Evolutionary conservation across 2,888 invertebrate genomes (phyloP), one percentile per base, ranked within the genome.

Genomic region (Pammene aurita): DNA sequence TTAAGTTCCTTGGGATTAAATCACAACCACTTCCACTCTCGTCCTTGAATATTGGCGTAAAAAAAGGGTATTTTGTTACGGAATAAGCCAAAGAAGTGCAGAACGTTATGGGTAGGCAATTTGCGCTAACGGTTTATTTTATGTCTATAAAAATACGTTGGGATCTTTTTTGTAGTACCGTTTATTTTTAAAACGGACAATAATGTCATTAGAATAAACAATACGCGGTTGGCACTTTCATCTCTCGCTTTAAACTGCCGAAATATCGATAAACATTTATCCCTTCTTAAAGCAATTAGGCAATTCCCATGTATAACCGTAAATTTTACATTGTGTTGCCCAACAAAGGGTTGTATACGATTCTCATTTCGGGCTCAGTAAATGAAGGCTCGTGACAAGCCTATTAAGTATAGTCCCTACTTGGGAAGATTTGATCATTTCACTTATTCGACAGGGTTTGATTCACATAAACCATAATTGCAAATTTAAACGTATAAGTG

Each of bases 61-160:
- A 73, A n/a, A 76, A 75, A 73, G 52, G 55, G 77, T 80, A 78
- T 86, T 68, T 66, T 56, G 71, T 88, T 84, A 79, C 68, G 52
- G 54, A 65, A 68, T 78, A 88, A 88, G 86, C 87, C 88, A 72
- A 74, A 82, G 78, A 87, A 89, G 78, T 86, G 85, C 79, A 67
- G 55, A 70, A 60, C 69, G 26, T 26, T 26, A 5, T 26, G 14
- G 18, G 38, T 48, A 68, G 68, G 64, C 54, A 65, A 34, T 55
- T 52, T 62, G 50, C 50, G 10, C 38, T 63, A 46, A 60, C 60
- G 67, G 71, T 72, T 73, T 70, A 52, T 52, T 62, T 52, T 18
- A 38, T n/a, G 16, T 1, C 9, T n/a, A 18, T 50, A 41, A n/a
- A 52, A 41, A 26, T 38, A 26, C 50, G 41, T 62, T 50, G 38